Evolutionary conservation across 2,113 vertebrate species (phyloP), one percentile per base, ranked within the genome.

Genomic region (Rhinolophus ferrumequinum): DNA sequence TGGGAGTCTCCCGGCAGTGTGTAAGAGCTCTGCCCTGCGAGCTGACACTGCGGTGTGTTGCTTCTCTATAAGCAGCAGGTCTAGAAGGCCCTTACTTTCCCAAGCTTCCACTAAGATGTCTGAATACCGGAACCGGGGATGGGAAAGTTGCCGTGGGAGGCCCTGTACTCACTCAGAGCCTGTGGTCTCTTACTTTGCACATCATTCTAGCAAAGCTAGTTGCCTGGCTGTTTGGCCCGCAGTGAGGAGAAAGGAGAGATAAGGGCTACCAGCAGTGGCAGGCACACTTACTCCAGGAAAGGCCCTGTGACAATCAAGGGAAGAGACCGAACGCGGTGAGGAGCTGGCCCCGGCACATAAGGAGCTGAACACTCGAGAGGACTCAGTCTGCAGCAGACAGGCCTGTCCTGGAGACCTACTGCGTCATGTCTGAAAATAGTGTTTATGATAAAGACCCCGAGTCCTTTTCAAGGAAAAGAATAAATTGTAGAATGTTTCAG

Each of bases 11-110:
- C 56, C 6, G 5, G 77, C 67, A 4, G 5, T 0, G 33, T 14
- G 87, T 18, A 2, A 1, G 66, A 16, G 75, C 22, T 30, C 44
- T 18, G 60, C 1, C 21, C 38, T 12, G 28, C 66, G 2, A 6
- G 35, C 83, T 0, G 1, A 6, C 30, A 1, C 2, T 2, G 4
- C 30, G 0, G 14, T 3, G 56, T 30, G 28, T 8, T 1, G 35
- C 56, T 15, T 80, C 19, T 72, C 41, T 5, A 0, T 10, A 22
- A 64, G 54, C 30, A 6, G 18, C 52, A 13, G 33, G 35, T 8
- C 33, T 64, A 11, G 75, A 19, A 28, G 21, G 35, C n/a, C 76
- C n/a, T 47, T 22, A 6, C 60, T 11, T 33, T 52, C 18, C n/a
- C 24, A 1, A 22, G 69, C 12, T 50, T 50, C 9, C 13, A 24